These are phyloP conservation scores for Ophiodon elongatus DNA, from an alignment of 2,113 vertebrate species.

Conservation along the genomic window DNA sequence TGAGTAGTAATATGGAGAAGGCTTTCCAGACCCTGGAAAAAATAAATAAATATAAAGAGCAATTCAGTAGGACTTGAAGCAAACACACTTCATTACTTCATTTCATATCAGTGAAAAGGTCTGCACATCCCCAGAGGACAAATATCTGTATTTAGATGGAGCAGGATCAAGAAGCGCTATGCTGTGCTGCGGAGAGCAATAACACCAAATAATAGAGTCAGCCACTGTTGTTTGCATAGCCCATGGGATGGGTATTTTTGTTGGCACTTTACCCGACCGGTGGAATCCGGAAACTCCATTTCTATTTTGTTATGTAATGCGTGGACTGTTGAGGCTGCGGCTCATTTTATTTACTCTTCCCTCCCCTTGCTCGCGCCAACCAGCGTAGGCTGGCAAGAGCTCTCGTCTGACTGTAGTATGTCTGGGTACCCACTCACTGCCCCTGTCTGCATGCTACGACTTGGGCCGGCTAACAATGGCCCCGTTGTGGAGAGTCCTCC, in stretches of 20 bases:
- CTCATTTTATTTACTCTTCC: conserved; percentile 58
- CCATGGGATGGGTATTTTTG: conserved; percentile 60
- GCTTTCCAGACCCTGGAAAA: conserved; percentile 92
- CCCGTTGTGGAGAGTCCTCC: conserved; percentile 56
- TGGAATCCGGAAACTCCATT: conserved; percentile 71
- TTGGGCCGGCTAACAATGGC: conserved; percentile 54
- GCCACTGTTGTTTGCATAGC: conserved; percentile 65
- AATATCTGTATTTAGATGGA: conserved; percentile 64
- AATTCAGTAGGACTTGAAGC: conserved; percentile 3
- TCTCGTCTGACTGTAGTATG: conserved; percentile 46
- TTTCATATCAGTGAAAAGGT: conserved; percentile 45
- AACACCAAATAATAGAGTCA: conserved; percentile 54
- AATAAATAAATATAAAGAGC: conserved; percentile 7
- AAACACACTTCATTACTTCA: conserved; percentile 44
- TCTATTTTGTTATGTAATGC: conserved; percentile 52
- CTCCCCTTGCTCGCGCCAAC: conserved; percentile 37
- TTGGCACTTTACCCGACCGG: conserved; percentile 61
- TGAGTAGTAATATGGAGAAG: conserved; percentile 95
- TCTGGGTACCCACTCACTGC: conserved; percentile 55
- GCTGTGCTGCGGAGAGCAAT: conserved; percentile 46
- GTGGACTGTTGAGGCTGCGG: conserved; percentile 54
- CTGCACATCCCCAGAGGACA: conserved; percentile 44
- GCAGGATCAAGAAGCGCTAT: conserved; percentile 51
- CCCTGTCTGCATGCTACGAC: conserved; percentile 42
- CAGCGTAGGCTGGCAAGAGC: conserved; percentile 47